Conservation (phyloP, 2,113 vertebrate species). For the Excalfactoria chinensis region DNA sequence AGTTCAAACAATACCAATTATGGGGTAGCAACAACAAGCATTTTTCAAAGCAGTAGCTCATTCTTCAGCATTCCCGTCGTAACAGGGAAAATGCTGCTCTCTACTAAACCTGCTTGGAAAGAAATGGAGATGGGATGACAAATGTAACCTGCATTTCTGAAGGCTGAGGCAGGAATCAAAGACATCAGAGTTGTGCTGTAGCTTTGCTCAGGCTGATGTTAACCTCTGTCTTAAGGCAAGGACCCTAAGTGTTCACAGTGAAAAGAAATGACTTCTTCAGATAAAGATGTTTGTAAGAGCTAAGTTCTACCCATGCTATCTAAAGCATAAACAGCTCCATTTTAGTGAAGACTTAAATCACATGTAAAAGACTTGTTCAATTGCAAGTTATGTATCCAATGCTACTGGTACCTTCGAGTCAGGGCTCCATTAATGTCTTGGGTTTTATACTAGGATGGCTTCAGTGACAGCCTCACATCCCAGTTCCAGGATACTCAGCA, state of each 20-base stretch:
- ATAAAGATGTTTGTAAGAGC: background rate
- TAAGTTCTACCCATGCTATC: fast-evolving
- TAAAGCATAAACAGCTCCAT: background rate
- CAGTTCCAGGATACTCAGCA: background rate
- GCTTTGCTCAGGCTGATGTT: background rate
- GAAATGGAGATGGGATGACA: background rate
- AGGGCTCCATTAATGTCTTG: background rate
- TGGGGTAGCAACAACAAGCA: background rate
- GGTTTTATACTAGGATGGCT: background rate
- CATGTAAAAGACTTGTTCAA: background rate
- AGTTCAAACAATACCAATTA: constrained; percentile 69
- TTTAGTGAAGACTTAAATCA: background rate
- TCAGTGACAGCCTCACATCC: constrained; percentile 2
- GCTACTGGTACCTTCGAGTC: background rate
- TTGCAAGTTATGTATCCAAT: background rate
- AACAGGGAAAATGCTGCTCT: background rate
- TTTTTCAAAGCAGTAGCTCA: background rate
- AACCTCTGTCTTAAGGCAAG: background rate
- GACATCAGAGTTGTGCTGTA: background rate
- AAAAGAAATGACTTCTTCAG: background rate
- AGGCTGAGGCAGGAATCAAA: background rate
- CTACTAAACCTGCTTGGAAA: background rate
- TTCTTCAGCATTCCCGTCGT: background rate
- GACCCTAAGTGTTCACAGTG: background rate
- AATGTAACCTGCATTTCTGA: background rate